These are phyloP conservation scores for Polydrusus pterygomalis DNA, from an alignment of 2,888 invertebrate species.

Conservation along the genomic window DNA sequence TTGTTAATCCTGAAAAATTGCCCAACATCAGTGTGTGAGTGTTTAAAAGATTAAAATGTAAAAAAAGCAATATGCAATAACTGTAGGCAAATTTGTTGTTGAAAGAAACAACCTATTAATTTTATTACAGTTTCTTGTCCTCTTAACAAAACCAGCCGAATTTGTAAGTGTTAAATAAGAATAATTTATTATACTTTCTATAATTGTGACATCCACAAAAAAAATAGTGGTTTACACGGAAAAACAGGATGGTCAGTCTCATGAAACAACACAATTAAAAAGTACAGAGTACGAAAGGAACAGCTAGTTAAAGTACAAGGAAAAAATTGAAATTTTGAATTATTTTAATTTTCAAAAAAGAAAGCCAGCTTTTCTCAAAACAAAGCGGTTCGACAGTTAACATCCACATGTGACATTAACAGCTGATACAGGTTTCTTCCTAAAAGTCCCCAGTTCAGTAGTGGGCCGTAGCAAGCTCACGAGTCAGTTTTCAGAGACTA, in stretches of 20 bases:
- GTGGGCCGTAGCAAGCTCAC: too few species aligned
- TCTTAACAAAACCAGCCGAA: slow-evolving; percentile 27
- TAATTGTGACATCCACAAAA: slow-evolving; percentile 23
- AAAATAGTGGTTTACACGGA: slow-evolving; percentile 11
- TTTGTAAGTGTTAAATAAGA: slow-evolving; percentile 26
- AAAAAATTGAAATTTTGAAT: too few species aligned
- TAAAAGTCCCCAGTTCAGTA: too few species aligned
- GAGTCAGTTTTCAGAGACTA: too few species aligned
- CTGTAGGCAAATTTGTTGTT: slow-evolving; percentile 21
- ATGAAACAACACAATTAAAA: not conserved
- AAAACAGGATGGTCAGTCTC: not conserved
- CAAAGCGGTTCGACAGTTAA: too few species aligned
- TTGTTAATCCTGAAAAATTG: slow-evolving; percentile 3
- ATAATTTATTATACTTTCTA: slow-evolving; percentile 38
- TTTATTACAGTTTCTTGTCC: slow-evolving; percentile 22
- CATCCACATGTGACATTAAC: too few species aligned
- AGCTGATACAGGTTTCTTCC: too few species aligned
- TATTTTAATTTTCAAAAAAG: too few species aligned
- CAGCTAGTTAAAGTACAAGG: too few species aligned
- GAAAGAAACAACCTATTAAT: slow-evolving; percentile 28
- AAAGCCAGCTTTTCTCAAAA: too few species aligned
- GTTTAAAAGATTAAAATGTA: slow-evolving; percentile 11
- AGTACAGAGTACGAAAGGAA: too few species aligned
- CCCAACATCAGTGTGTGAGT: slow-evolving; percentile 3
- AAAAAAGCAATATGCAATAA: slow-evolving; percentile 19